phyloP scores from a whole-genome alignment of 2,113 vertebrate genomes.

The Ceuthmochares aereus region DNA sequence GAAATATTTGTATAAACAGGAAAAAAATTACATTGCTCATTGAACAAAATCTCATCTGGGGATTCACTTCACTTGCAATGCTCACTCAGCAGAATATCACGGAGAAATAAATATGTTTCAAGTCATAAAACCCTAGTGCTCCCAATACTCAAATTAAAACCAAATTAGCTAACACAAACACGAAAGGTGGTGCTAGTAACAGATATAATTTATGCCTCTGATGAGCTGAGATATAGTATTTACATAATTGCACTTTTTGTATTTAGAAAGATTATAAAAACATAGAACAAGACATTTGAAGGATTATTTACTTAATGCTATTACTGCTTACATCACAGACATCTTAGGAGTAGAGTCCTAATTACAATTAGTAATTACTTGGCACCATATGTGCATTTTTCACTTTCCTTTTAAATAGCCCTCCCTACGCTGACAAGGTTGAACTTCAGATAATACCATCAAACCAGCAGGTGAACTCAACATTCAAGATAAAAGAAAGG shows the following conservation, averaged over 20 bases:
- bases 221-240: background rate
- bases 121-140: background rate
- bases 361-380: slow-evolving; percentile 22
- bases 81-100: slow-evolving; percentile 12
- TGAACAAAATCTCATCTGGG: slow-evolving; percentile 15
- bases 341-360: background rate
- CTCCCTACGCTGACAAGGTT: background rate
- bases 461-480: background rate
- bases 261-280: background rate
- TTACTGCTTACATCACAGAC: background rate
- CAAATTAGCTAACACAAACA: slow-evolving; percentile 23
- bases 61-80: slow-evolving; percentile 11
- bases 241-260: background rate
- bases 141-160: background rate
- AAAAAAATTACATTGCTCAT: slow-evolving; percentile 10
- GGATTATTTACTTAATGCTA: background rate
- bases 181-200: background rate
- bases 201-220: background rate
- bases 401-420: background rate
- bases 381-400: background rate
- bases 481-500: background rate
- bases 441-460: background rate
- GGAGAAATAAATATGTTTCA: slow-evolving; percentile 13
- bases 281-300: background rate
- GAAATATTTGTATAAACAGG: slow-evolving; percentile 22